Evolutionary conservation across 2,888 invertebrate genomes (phyloP).

Genomic region (Prosopocoilus inquinatus): DNA sequence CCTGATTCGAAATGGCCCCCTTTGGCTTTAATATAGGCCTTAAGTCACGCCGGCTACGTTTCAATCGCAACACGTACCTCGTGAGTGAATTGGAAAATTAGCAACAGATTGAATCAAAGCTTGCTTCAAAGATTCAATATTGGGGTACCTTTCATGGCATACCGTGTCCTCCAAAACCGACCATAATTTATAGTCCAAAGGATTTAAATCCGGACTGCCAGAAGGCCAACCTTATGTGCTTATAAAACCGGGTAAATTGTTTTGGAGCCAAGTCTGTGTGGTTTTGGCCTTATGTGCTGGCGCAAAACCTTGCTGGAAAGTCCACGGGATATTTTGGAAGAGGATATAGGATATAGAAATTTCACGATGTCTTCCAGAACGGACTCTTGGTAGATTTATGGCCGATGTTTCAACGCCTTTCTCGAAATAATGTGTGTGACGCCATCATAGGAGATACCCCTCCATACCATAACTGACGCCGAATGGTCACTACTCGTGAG

Average conservation of each 20-base stretch:
- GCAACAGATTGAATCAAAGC: neutral
- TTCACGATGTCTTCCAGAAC: too few relatives aligned
- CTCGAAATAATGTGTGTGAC: too few relatives aligned
- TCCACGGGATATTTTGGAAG: slow-evolving; percentile 14
- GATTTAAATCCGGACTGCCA: neutral
- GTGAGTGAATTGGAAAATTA: neutral
- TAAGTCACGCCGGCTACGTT: neutral
- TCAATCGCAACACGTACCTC: neutral
- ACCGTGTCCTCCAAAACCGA: neutral
- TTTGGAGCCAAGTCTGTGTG: slow-evolving; percentile 22
- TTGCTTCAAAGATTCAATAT: neutral
- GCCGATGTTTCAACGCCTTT: too few relatives aligned
- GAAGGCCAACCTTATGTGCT: neutral
- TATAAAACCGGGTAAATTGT: slow-evolving; percentile 25
- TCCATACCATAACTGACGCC: too few relatives aligned
- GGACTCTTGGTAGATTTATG: too few relatives aligned
- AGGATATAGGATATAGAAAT: too few relatives aligned
- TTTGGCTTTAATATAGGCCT: neutral
- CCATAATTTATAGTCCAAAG: neutral
- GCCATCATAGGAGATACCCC: too few relatives aligned
- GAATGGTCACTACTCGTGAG: too few relatives aligned
- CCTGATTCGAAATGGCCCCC: neutral
- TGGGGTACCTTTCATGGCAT: neutral
- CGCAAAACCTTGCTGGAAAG: slow-evolving; percentile 27
- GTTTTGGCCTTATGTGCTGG: slow-evolving; percentile 27